Percentiles rank a stretch among this genome's conserved stretches.
phyloP scores from a whole-genome alignment of 2,113 vertebrate species.

The Xyrauchen texanus region DNA sequence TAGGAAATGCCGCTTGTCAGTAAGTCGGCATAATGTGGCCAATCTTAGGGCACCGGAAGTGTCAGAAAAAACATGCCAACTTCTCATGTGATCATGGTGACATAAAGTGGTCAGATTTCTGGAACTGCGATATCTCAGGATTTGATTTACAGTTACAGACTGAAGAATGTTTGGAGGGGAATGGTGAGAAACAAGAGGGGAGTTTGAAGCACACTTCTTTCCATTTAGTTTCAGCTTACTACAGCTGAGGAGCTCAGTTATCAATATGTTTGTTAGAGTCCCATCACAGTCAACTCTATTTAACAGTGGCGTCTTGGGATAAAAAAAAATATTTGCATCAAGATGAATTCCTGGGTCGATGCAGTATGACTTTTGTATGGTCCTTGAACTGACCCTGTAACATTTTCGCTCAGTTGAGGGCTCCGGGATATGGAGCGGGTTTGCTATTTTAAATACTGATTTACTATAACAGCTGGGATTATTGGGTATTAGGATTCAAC shows the following conservation, averaged over 20 bases:
- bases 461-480: no score
- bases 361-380: neutral
- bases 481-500: no score
- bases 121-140: slow-evolving; percentile 47
- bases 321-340: slow-evolving; percentile 20
- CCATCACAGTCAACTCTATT: neutral
- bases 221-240: no score
- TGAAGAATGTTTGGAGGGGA: slow-evolving; percentile 49
- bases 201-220: neutral
- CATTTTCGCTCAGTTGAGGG: no score
- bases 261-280: neutral
- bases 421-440: no score
- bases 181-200: slow-evolving; percentile 38
- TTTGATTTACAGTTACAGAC: slow-evolving; percentile 52
- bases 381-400: slow-evolving; percentile 29
- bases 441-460: no score
- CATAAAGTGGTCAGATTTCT: slow-evolving; percentile 45
- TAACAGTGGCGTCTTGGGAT: neutral
- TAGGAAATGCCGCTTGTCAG: no score
- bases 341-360: slow-evolving; percentile 22
- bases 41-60: no score
- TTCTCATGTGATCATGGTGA: slow-evolving; percentile 29
- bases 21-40: no score
- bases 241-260: neutral
- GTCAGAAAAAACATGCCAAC: no score